Conservation (phyloP, 1,140 invertebrate genomes). For the Saccostrea cuccullata region DNA sequence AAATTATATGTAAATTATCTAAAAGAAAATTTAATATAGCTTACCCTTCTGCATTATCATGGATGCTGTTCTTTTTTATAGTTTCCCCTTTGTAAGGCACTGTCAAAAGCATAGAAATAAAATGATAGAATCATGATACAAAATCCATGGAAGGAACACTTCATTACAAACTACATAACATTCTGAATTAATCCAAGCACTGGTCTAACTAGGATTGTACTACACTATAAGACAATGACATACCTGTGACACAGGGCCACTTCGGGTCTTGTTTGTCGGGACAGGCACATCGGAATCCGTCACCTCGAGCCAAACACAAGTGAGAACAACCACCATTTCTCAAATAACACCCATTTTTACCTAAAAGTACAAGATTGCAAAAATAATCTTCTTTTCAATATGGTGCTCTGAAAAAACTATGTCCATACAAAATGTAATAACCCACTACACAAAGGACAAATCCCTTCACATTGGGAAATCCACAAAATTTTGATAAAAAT, state of each 20-base stretch:
- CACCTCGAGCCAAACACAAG: conserved; percentile 91
- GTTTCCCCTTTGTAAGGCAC: background rate
- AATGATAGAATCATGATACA: background rate
- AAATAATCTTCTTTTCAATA: too few species aligned
- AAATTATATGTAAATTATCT: background rate
- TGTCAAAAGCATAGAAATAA: background rate
- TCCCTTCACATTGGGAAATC: too few species aligned
- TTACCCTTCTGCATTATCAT: background rate
- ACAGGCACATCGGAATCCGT: conserved; percentile 93
- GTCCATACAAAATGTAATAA: too few species aligned
- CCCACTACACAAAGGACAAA: too few species aligned
- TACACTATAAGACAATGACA: conserved; percentile 57
- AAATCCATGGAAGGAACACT: background rate
- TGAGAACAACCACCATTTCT: conserved; percentile 90
- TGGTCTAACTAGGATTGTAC: too few species aligned
- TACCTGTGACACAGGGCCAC: conserved; percentile 81
- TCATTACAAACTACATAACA: background rate
- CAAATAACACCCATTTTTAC: conserved; percentile 89
- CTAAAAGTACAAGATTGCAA: conserved; percentile 59
- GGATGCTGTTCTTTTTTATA: background rate
- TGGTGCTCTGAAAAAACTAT: too few species aligned
- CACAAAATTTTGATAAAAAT: too few species aligned
- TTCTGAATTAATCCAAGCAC: too few species aligned
- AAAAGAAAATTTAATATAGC: background rate
- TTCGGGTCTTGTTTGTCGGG: conserved; percentile 82